Base-by-base conservation (phyloP, 1,140 invertebrate genomes). In the Monochamus saltuarius region DNA sequence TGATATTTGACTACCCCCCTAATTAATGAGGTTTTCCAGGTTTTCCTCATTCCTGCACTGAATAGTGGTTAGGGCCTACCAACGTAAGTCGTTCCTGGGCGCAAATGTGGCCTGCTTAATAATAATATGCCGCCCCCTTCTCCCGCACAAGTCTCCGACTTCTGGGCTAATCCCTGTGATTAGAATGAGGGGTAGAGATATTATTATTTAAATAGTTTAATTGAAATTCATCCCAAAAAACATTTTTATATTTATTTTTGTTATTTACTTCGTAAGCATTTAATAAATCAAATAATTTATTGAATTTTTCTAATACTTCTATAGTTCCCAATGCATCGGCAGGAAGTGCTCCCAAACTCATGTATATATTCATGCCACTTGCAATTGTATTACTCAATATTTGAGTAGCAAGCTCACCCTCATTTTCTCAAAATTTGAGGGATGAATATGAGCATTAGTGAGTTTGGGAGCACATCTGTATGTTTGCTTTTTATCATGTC, bases 391-490 rank as follows among this genome's bases (percentile, higher is more conserved):
- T 39, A 39, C 52, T 54, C 17, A 54, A n/a, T 2, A 54, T 36
- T 54, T 39, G 52, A 19, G 19, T 10, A 40, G 52, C 49, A 6
- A 51, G 0, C 9, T 51, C 1, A 51, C 19, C 19, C 14, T 36
- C 19, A 51, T 51, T 10, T 51, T 51, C 35, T 51, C 13, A 51
- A 51, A 51, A 13, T 35, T 51, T 11, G 22, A 35, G 19, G 36
- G n/a, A n/a, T 35, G 1, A 1, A 51, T 35, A 9, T 51, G 49
- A 1, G 49, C 4, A 13, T 51, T 9, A 38, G 36, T 53, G 2
- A 53, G 14, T 35, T 56, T 56, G 10, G 54, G 54, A 11, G 39
- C 54, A 35, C 40, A 29, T 56, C 54, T 45, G 10, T 56, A 56
- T 4, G 3, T 14, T 16, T 40, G 10, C 2, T 16, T 46, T 16